Evolutionary conservation across 1,140 invertebrate species (phyloP).

Genomic region (Harlomillsia oculata): DNA sequence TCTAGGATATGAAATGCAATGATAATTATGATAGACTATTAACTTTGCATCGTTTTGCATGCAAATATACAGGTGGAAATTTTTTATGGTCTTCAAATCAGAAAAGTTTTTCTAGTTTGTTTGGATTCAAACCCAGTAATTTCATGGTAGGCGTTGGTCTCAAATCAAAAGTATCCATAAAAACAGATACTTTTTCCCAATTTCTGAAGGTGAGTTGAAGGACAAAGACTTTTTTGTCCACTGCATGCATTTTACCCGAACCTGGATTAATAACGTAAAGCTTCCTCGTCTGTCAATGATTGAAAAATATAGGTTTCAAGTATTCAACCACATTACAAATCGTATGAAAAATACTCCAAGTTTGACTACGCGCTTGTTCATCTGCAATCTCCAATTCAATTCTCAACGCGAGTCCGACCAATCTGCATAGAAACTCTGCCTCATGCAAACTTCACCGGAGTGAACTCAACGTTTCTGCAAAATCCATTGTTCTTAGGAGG

Average conservation of each 20-base stretch:
- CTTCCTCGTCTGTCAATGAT: no score
- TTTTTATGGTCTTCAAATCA: constrained; percentile 9
- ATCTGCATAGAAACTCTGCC: constrained; percentile 10
- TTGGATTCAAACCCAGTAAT: constrained; percentile 1
- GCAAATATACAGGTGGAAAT: constrained; percentile 7
- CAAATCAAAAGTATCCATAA: constrained; percentile 10
- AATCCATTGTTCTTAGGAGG: constrained; percentile 5
- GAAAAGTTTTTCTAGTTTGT: neutral
- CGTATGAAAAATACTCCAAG: constrained; percentile 4
- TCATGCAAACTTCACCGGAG: neutral
- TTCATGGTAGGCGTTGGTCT: constrained; percentile 13
- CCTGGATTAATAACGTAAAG: no score
- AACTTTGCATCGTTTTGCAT: no score
- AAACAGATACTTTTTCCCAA: constrained; percentile 10
- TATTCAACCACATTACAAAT: constrained; percentile 10
- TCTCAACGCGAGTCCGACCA: constrained; percentile 11
- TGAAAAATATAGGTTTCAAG: neutral
- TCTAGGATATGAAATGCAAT: neutral
- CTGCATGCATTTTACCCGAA: no score
- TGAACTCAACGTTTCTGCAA: neutral
- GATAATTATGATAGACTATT: no score
- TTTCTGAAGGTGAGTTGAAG: constrained; percentile 10
- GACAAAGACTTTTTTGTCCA: neutral
- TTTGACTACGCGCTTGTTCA: constrained; percentile 13
- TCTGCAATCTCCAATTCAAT: constrained; percentile 18